A percentile compares a stretch with the other conserved stretches of the same genome.
These are phyloP conservation scores for Periophthalmus modestus DNA, from an alignment of 2,113 vertebrate species.

Conservation along the genomic window DNA sequence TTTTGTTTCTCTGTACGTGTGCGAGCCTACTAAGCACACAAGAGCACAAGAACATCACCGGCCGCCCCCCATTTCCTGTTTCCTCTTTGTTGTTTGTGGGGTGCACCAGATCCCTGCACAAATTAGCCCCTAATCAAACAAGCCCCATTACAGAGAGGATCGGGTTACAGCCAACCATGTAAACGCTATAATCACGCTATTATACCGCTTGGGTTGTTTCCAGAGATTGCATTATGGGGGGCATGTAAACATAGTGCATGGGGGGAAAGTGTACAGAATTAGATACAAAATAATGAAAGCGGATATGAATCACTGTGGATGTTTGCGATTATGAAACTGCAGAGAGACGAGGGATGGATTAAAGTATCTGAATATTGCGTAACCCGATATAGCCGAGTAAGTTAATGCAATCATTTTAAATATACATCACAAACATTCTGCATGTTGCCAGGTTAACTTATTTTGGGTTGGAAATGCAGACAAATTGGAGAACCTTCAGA, in stretches of 20 bases:
- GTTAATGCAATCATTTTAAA: neutral
- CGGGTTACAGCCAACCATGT: slow-evolving; percentile 30
- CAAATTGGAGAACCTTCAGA: neutral
- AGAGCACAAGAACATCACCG: neutral
- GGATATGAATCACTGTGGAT: slow-evolving; percentile 11
- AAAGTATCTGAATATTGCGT: neutral
- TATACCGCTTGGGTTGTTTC: slow-evolving; percentile 35
- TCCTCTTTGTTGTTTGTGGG: slow-evolving; percentile 3
- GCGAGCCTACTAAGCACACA: no score
- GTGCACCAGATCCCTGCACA: slow-evolving; percentile 17
- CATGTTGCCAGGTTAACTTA: neutral
- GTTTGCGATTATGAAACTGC: slow-evolving; percentile 9
- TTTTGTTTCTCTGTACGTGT: no score
- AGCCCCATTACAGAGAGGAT: slow-evolving; percentile 33
- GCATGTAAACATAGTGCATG: slow-evolving; percentile 22
- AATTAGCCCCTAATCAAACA: slow-evolving; percentile 35
- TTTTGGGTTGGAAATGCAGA: neutral
- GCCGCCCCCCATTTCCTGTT: neutral
- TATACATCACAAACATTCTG: neutral
- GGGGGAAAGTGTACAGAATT: neutral
- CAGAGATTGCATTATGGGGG: slow-evolving; percentile 21
- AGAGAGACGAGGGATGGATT: neutral
- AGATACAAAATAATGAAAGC: slow-evolving; percentile 21
- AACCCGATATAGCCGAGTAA: neutral
- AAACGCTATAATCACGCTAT: slow-evolving; percentile 43